A percentile compares a stretch with the other conserved stretches of the same genome.
Evolutionary conservation across 1,140 invertebrate species (phyloP).

Genomic region (Apolygus lucorum): DNA sequence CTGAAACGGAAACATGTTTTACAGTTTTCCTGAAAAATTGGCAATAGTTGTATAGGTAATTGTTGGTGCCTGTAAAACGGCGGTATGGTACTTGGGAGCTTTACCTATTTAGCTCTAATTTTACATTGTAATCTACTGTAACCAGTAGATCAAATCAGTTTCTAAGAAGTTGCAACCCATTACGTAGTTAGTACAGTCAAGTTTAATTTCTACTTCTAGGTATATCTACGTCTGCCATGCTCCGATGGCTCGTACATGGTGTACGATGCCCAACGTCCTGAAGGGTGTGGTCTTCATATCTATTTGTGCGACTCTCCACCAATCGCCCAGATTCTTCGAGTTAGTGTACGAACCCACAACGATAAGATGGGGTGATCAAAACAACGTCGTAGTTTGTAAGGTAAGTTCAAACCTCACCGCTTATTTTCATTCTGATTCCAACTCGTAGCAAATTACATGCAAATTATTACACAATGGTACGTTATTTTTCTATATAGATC

Average conservation of each 20-base stretch:
- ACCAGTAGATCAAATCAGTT: background rate
- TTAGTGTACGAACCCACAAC: constrained; percentile 44
- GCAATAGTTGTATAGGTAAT: too few species aligned
- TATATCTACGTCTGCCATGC: constrained; percentile 90
- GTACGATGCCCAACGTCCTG: constrained; percentile 72
- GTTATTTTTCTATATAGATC: too few species aligned
- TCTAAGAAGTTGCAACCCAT: background rate
- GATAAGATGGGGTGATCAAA: constrained; percentile 53
- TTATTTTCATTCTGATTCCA: too few species aligned
- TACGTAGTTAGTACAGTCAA: too few species aligned
- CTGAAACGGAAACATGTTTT: too few species aligned
- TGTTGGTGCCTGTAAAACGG: too few species aligned
- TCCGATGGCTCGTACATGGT: constrained; percentile 71
- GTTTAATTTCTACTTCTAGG: too few species aligned
- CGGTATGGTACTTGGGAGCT: background rate
- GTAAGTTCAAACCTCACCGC: too few species aligned
- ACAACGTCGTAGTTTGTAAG: constrained; percentile 39
- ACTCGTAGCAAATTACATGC: too few species aligned
- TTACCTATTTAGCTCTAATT: background rate
- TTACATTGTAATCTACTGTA: background rate
- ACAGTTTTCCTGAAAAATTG: too few species aligned
- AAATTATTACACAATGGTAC: too few species aligned
- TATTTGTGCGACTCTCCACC: constrained; percentile 64
- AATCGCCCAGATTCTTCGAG: constrained; percentile 70
- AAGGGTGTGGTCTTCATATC: constrained; percentile 67